Percentiles rank a stretch among this genome's conserved stretches.
Evolutionary conservation across 2,113 vertebrate species (phyloP).

Genomic region (Burhinus bistriatus): DNA sequence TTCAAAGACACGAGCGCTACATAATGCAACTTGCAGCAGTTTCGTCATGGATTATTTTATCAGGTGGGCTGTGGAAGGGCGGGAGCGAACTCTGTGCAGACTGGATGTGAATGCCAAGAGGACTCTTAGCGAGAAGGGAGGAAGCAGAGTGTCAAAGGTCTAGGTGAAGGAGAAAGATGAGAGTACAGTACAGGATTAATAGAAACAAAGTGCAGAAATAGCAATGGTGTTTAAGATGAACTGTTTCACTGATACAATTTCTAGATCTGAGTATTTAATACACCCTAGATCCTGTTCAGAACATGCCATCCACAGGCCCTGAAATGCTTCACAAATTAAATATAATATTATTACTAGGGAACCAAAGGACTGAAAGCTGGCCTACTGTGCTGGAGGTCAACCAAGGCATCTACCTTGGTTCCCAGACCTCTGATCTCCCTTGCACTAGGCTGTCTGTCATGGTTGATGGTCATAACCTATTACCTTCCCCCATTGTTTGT

Average conservation of each 20-base stretch:
- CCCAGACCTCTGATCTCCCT: neutral
- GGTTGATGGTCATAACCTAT: neutral
- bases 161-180: neutral
- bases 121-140: neutral
- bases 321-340: neutral
- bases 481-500: neutral
- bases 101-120: neutral
- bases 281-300: neutral
- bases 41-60: neutral
- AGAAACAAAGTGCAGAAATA: neutral
- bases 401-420: accelerated
- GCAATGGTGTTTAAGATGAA: neutral
- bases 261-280: neutral
- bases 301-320: neutral
- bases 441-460: neutral
- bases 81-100: neutral
- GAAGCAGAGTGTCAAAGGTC: neutral
- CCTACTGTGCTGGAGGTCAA: neutral
- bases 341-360: neutral
- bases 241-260: neutral
- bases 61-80: neutral
- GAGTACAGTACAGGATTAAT: neutral
- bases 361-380: neutral
- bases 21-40: neutral
- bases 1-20: neutral